phyloP scores from a whole-genome alignment of 2,888 invertebrate species.

The Formica aserva region DNA sequence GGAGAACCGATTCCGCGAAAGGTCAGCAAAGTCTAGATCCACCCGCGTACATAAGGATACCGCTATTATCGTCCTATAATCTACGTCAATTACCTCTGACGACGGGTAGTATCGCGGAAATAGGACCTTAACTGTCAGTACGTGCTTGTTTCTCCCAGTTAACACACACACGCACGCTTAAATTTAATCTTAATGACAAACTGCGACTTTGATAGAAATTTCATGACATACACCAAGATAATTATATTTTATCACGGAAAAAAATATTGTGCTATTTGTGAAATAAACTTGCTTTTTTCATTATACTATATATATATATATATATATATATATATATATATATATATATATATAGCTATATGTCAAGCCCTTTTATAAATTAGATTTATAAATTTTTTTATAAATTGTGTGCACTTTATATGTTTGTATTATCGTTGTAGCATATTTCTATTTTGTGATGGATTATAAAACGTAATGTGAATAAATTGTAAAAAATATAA shows the following conservation, averaged over 20 bases:
- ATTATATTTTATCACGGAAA: not conserved
- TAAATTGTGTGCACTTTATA: not conserved
- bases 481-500: not conserved
- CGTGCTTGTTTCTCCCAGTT: constrained; percentile 65
- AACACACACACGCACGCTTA: not conserved
- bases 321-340: not conserved
- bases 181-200: constrained; percentile 59
- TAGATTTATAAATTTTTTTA: not conserved
- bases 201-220: constrained; percentile 16
- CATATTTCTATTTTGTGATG: not conserved
- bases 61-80: constrained; percentile 74
- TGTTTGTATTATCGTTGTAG: not conserved
- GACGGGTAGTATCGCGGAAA: constrained; percentile 70
- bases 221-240: not conserved
- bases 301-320: not conserved
- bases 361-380: not conserved
- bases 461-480: not conserved
- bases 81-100: constrained; percentile 73
- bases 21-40: constrained; percentile 74
- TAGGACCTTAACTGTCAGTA: constrained; percentile 72
- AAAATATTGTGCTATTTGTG: not conserved
- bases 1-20: constrained; percentile 74
- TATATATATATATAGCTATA: no score
- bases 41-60: constrained; percentile 70
- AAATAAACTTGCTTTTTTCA: not conserved